phyloP scores from a whole-genome alignment of 1,140 invertebrate genomes.

The Meloidogyne floridensis region DNA sequence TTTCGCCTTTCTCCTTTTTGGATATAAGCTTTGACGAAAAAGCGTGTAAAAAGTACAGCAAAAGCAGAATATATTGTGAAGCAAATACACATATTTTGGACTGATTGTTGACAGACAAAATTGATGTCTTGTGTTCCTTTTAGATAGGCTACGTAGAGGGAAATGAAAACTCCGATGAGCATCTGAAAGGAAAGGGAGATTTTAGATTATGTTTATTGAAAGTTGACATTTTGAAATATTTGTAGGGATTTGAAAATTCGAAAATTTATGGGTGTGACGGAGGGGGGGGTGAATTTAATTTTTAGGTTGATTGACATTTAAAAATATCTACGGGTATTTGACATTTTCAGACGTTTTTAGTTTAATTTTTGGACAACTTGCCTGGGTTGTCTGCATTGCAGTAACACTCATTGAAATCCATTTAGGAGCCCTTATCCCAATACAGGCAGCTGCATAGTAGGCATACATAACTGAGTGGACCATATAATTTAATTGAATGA shows the following conservation, averaged over 20 bases:
- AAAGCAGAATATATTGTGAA: conserved; percentile 42
- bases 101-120: conserved; percentile 37
- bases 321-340: neutral
- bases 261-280: neutral
- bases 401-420: conserved; percentile 90
- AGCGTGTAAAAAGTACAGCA: conserved; percentile 39
- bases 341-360: neutral
- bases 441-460: conserved; percentile 87
- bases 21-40: conserved; percentile 41
- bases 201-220: too few species aligned
- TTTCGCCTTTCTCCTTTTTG: neutral
- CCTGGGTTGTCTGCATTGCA: conserved; percentile 82
- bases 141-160: conserved; percentile 72
- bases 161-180: conserved; percentile 86
- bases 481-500: conserved; percentile 95
- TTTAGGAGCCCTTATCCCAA: conserved; percentile 80
- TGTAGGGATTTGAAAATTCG: neutral
- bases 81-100: conserved; percentile 38
- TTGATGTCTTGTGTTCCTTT: conserved; percentile 38
- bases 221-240: neutral
- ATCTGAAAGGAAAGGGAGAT: conserved; percentile 69
- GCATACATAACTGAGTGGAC: conserved; percentile 95
- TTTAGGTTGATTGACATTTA: neutral
- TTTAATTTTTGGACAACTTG: neutral
- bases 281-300: neutral